Evolutionary conservation across 2,797 vertebrate genomes (phyloP).

Genomic region (Brotogeris chrysoptera): DNA sequence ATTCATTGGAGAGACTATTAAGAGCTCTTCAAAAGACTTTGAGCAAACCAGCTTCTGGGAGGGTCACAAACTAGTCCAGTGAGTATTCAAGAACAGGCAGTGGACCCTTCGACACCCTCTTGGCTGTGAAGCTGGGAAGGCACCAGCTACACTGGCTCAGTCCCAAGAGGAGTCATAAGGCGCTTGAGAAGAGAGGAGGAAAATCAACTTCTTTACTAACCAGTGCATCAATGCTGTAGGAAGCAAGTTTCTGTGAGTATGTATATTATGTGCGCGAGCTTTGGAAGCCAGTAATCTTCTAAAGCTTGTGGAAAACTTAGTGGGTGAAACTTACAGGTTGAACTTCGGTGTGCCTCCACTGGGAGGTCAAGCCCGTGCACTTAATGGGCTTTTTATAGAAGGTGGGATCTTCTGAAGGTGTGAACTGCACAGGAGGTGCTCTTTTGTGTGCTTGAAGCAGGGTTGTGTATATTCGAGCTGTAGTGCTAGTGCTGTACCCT

Average conservation of each 20-base stretch:
- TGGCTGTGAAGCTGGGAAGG: background rate
- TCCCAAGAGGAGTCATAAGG: background rate
- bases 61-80: background rate
- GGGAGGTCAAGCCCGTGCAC: background rate
- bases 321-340: background rate
- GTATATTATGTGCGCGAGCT: background rate
- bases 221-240: background rate
- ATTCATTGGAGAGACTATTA: background rate
- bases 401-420: background rate
- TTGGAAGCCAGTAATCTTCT: background rate
- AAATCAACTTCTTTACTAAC: background rate
- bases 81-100: background rate
- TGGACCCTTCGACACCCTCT: rapidly evolving
- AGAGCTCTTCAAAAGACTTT: background rate
- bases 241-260: background rate
- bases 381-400: background rate
- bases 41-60: background rate
- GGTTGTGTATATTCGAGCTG: background rate
- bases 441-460: background rate
- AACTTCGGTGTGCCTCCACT: background rate
- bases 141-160: background rate
- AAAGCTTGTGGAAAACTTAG: background rate
- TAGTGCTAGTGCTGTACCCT: background rate
- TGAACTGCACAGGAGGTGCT: background rate
- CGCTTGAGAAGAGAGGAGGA: background rate